phyloP scores from a whole-genome alignment of 2,797 vertebrate genomes.

The Dromococcyx pavoninus region DNA sequence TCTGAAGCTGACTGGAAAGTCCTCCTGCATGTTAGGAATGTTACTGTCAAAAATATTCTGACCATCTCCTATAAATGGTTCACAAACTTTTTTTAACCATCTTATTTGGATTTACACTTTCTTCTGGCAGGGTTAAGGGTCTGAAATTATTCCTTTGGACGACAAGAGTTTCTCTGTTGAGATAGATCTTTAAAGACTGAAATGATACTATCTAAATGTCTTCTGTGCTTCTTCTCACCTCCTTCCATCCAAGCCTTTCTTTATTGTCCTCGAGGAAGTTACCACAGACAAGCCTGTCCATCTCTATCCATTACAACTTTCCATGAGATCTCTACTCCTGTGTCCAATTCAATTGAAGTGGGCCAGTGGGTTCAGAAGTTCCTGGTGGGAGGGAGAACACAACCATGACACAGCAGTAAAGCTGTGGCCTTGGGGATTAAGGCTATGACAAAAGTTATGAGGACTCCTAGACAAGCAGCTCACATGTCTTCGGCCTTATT shows the following conservation, averaged over 20 bases:
- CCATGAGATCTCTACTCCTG: not conserved
- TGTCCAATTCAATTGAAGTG: not conserved
- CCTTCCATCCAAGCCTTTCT: not conserved
- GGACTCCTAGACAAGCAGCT: not conserved
- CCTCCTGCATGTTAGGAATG: not conserved
- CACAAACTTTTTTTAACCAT: not conserved
- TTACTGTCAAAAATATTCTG: not conserved
- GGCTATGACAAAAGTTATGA: not conserved
- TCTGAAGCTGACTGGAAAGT: not conserved
- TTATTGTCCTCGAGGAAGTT: not conserved
- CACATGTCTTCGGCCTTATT: not conserved
- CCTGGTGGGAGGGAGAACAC: not conserved
- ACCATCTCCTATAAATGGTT: not conserved
- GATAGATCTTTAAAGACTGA: not conserved
- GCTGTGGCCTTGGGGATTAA: not conserved
- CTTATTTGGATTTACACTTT: not conserved
- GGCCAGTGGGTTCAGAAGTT: not conserved
- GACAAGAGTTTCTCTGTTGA: not conserved
- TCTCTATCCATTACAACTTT: not conserved
- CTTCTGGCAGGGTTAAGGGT: not conserved
- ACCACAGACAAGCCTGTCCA: not conserved
- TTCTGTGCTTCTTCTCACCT: not conserved
- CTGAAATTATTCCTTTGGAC: not conserved
- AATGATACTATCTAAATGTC: not conserved
- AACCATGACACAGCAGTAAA: not conserved